Conservation (phyloP, 1,140 invertebrate genomes). For the Glossosoma conforme region DNA sequence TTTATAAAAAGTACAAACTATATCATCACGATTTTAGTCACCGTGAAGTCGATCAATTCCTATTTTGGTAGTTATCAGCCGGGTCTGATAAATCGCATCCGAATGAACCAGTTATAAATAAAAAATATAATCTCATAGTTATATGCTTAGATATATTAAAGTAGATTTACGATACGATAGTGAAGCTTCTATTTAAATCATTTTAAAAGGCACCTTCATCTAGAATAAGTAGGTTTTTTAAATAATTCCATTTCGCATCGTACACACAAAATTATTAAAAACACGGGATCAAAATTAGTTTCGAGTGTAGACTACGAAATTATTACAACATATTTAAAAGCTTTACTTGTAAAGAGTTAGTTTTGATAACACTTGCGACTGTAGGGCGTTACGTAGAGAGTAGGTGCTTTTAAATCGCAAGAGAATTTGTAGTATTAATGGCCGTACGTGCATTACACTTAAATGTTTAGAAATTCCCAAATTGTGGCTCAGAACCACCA, state of each 20-base stretch:
- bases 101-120: too few relatives aligned
- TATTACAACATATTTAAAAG: constrained; percentile 22
- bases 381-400: constrained; percentile 29
- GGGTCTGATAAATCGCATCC: too few relatives aligned
- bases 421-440: constrained; percentile 18
- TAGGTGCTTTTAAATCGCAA: constrained; percentile 25
- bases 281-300: constrained; percentile 28
- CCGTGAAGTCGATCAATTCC: too few relatives aligned
- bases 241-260: constrained; percentile 2
- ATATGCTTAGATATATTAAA: too few relatives aligned
- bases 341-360: constrained; percentile 29
- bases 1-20: too few relatives aligned
- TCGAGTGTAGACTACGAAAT: constrained; percentile 21
- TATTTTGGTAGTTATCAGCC: too few relatives aligned
- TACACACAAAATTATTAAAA: constrained; percentile 25
- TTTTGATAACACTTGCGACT: constrained; percentile 30
- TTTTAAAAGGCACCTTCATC: not conserved
- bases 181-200: not conserved
- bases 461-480: too few relatives aligned
- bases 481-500: too few relatives aligned
- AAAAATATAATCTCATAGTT: too few relatives aligned
- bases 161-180: too few relatives aligned
- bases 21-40: too few relatives aligned
- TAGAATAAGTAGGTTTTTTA: constrained; percentile 8
- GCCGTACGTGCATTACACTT: constrained; percentile 27